Percentiles rank a stretch among this genome's conserved stretches.
phyloP scores from a whole-genome alignment of 2,113 vertebrate genomes.

The Galeopterus variegatus region DNA sequence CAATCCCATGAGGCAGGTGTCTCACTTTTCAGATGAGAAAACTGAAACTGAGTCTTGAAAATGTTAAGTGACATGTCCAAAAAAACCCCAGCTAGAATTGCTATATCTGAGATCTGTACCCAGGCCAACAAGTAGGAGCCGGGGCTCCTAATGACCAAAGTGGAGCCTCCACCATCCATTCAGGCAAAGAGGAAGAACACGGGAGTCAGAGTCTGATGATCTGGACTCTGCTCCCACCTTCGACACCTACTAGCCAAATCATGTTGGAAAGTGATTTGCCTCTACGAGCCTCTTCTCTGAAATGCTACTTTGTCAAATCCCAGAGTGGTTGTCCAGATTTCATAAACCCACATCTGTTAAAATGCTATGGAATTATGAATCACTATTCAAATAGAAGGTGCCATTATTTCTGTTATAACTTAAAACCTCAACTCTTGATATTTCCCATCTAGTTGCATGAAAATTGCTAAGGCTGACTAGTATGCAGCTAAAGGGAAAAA shows the following conservation, averaged over 20 bases:
- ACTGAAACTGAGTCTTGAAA: background rate
- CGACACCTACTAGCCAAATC: background rate
- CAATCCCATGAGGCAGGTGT: background rate
- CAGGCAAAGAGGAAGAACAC: background rate
- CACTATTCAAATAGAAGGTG: background rate
- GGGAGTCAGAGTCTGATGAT: no score
- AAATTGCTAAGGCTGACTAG: background rate
- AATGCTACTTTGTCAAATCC: background rate
- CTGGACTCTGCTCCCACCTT: background rate
- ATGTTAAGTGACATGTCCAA: background rate
- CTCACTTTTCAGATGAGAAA: background rate
- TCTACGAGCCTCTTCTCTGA: background rate
- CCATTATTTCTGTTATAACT: background rate
- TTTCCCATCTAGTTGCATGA: background rate
- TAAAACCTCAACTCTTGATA: background rate
- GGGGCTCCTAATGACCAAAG: background rate
- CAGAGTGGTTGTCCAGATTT: background rate
- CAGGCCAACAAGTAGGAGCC: no score
- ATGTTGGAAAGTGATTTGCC: background rate
- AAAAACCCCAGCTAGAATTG: rapidly evolving
- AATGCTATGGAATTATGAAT: background rate
- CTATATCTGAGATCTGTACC: background rate
- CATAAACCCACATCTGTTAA: background rate
- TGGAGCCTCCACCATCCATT: no score
- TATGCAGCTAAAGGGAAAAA: rapidly evolving